phyloP scores from a whole-genome alignment of 2,113 vertebrate species.

The Sula dactylatra region DNA sequence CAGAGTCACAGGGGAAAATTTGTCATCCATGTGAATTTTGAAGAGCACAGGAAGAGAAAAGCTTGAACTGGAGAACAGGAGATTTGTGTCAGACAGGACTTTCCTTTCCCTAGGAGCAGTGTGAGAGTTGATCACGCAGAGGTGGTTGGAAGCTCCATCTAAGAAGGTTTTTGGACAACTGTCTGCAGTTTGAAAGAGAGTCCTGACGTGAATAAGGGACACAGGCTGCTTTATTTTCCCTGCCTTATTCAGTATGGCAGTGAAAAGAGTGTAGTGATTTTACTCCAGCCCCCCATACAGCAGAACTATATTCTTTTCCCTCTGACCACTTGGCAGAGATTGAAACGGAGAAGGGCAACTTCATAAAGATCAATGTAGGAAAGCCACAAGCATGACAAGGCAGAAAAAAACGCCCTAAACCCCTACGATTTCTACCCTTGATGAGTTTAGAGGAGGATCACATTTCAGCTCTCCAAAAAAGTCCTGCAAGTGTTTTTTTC shows the following conservation, averaged over 20 bases:
- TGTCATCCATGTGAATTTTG: background rate
- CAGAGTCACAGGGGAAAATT: background rate
- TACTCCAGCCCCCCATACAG: background rate
- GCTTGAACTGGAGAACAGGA: background rate
- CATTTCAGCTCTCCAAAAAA: background rate
- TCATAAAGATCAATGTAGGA: background rate
- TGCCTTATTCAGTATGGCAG: background rate
- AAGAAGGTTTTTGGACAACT: background rate
- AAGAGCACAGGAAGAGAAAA: background rate
- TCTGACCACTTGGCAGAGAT: background rate
- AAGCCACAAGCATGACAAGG: conserved; percentile 12
- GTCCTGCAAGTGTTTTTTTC: background rate
- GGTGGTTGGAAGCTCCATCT: background rate
- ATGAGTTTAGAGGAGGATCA: background rate
- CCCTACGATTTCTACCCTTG: background rate
- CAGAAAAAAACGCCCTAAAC: background rate
- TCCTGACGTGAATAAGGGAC: background rate
- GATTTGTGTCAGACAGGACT: background rate
- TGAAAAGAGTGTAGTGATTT: background rate
- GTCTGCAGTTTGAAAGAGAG: background rate
- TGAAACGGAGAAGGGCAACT: background rate
- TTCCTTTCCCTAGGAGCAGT: background rate
- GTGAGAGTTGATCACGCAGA: background rate
- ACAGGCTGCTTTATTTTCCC: background rate
- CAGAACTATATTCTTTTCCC: background rate